Percentiles rank a stretch among this genome's conserved stretches.
These are phyloP conservation scores for Trachelus stipa DNA, from an alignment of 2,888 invertebrate species.

Conservation along the genomic window DNA sequence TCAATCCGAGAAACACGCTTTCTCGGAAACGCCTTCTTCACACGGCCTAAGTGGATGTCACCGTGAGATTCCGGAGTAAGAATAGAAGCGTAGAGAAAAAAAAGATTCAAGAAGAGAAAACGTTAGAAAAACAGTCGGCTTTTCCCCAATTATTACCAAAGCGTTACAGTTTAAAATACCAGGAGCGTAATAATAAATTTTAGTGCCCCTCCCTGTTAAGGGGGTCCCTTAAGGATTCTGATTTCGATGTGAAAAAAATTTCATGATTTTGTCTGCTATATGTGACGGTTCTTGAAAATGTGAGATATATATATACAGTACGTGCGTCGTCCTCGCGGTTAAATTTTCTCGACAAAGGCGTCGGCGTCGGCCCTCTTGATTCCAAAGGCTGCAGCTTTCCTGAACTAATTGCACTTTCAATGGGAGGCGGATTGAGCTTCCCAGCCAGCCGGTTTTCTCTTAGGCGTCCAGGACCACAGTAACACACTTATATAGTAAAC, in stretches of 20 bases:
- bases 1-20: not conserved
- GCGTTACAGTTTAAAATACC: not conserved
- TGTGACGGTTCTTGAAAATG: not conserved
- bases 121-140: not conserved
- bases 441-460: conserved; percentile 20
- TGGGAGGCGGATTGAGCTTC: conserved; percentile 33
- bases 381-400: conserved; percentile 49
- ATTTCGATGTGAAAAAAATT: not conserved
- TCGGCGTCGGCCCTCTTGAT: conserved; percentile 6
- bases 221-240: not conserved
- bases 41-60: not conserved
- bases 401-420: conserved; percentile 53
- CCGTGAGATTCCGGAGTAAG: not conserved
- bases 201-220: not conserved
- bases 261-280: not conserved
- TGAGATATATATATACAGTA: not conserved
- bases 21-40: not conserved
- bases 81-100: not conserved
- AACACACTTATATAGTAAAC: not conserved
- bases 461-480: not conserved
- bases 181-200: not conserved
- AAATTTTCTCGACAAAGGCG: not conserved
- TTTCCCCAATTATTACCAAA: not conserved
- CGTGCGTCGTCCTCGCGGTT: not conserved
- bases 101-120: not conserved